Evolutionary conservation across 2,797 vertebrate genomes (phyloP).

Genomic region (Anas bernieri): DNA sequence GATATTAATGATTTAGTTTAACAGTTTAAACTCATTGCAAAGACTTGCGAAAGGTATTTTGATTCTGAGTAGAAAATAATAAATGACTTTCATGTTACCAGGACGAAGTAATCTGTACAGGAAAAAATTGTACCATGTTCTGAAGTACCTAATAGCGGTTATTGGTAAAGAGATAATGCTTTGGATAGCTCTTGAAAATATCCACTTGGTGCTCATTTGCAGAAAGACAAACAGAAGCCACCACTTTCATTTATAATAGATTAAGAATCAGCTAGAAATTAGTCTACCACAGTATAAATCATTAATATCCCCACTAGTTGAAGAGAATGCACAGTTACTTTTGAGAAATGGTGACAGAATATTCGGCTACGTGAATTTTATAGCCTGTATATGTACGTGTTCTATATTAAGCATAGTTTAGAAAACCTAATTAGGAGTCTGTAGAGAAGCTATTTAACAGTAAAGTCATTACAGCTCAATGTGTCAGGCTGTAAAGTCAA

Average conservation of each 20-base stretch:
- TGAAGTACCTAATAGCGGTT: background rate
- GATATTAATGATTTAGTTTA: background rate
- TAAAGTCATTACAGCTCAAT: slow-evolving; percentile 16
- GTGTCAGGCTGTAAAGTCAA: slow-evolving; percentile 45
- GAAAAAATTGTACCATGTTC: background rate
- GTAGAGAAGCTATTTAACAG: slow-evolving; percentile 26
- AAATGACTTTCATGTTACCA: background rate
- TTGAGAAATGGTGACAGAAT: slow-evolving; percentile 26
- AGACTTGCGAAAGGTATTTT: background rate
- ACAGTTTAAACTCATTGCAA: background rate
- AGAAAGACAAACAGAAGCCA: background rate
- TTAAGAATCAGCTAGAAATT: background rate
- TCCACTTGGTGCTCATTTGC: background rate
- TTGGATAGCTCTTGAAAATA: background rate
- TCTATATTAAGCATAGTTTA: slow-evolving; percentile 41
- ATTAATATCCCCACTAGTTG: background rate
- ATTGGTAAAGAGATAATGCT: background rate
- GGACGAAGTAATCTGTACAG: background rate
- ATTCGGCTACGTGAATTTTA: background rate
- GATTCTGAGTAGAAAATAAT: background rate
- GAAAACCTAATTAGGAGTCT: slow-evolving; percentile 25
- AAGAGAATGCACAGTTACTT: background rate
- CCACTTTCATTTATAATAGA: background rate
- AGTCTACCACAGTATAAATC: background rate
- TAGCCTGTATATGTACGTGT: background rate